Percentiles rank a stretch among this genome's conserved stretches.
Conservation (phyloP, 2,113 vertebrate genomes). For the Rhipidura dahli region DNA sequence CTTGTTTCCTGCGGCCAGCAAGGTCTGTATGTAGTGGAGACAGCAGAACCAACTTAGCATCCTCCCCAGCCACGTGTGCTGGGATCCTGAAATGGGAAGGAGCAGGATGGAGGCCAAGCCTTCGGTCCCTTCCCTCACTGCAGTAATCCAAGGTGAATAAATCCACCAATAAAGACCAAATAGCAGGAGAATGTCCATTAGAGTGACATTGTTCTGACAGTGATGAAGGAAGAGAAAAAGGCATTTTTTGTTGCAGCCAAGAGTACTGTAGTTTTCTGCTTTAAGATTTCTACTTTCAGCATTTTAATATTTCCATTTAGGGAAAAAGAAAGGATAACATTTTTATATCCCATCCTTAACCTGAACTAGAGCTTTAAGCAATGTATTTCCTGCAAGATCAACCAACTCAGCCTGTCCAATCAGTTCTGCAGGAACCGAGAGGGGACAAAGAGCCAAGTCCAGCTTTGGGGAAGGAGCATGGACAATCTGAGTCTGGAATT, state of each 20-base stretch:
- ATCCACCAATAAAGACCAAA: not conserved
- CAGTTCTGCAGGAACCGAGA: not conserved
- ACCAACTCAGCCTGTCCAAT: not conserved
- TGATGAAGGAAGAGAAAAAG: not conserved
- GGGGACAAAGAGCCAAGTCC: not conserved
- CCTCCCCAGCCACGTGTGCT: fast-evolving
- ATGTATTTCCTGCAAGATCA: not conserved
- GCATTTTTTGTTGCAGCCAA: not conserved
- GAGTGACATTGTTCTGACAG: not conserved
- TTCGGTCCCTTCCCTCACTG: fast-evolving
- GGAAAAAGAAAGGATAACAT: not conserved
- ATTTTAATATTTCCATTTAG: not conserved
- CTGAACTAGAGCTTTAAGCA: not conserved
- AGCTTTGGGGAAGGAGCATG: not conserved
- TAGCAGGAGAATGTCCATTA: not conserved
- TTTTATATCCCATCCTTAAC: not conserved
- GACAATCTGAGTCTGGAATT: not conserved
- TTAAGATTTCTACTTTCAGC: not conserved
- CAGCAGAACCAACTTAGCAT: fast-evolving
- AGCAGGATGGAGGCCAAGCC: not conserved
- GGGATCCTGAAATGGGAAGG: not conserved
- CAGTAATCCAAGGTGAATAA: not conserved
- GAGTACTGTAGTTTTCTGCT: not conserved
- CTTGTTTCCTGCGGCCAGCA: not conserved
- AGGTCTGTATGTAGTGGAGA: fast-evolving